phyloP scores from a whole-genome alignment of 2,888 invertebrate genomes.

The Panopea generosa region DNA sequence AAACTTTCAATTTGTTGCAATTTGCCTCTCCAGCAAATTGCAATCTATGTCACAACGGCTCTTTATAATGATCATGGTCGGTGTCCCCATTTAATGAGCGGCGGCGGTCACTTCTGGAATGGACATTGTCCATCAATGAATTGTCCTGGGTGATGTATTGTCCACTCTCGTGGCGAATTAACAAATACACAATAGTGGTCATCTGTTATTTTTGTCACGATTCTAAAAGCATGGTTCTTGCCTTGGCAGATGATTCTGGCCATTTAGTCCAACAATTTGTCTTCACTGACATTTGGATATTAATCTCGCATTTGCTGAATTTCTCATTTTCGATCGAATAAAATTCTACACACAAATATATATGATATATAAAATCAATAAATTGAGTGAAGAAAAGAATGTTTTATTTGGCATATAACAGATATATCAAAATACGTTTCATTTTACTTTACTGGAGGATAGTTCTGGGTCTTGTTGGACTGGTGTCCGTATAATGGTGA shows the following conservation, averaged over 20 bases:
- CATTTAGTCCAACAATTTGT: constrained; percentile 44
- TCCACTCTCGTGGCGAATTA: constrained; percentile 23
- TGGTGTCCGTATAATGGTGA: too few relatives aligned
- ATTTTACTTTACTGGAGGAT: too few relatives aligned
- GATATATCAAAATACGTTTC: too few relatives aligned
- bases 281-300: constrained; percentile 7
- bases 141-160: constrained; percentile 46
- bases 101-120: constrained; percentile 26
- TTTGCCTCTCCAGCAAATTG: too few relatives aligned
- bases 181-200: constrained; percentile 17
- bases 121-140: constrained; percentile 4
- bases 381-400: too few relatives aligned
- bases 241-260: constrained; percentile 7
- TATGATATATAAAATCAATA: too few relatives aligned
- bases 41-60: not conserved
- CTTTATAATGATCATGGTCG: not conserved
- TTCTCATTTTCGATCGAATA: too few relatives aligned
- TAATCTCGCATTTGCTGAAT: too few relatives aligned
- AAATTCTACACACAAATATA: too few relatives aligned
- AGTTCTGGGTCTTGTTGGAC: too few relatives aligned
- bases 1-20: too few relatives aligned
- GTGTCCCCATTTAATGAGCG: constrained; percentile 31
- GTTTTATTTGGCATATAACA: too few relatives aligned
- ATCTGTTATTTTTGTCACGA: constrained; percentile 45
- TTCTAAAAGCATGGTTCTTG: constrained; percentile 23